Conservation (phyloP, 2,113 vertebrate genomes). For the Cynoglossus semilaevis region DNA sequence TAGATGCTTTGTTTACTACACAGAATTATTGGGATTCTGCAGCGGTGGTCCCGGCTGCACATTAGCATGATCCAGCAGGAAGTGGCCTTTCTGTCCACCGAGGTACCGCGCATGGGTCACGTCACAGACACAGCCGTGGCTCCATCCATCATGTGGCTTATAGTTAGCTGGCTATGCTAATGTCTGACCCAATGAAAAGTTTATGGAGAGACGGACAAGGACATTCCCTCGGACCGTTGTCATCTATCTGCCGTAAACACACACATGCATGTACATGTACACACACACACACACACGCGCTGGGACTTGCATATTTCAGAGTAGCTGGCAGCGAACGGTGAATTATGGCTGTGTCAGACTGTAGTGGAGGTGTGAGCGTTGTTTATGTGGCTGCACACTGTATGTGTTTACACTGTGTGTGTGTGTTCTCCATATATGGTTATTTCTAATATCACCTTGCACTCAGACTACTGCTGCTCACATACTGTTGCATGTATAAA, state of each 20-base stretch:
- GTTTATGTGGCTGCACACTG: constrained; percentile 54
- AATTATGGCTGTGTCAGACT: constrained; percentile 78
- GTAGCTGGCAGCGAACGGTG: constrained; percentile 67
- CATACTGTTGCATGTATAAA: constrained; percentile 72
- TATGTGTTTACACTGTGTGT: constrained; percentile 38
- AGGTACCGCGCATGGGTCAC: constrained; percentile 72
- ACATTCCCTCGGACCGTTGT: constrained; percentile 72
- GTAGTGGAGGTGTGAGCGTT: constrained; percentile 56
- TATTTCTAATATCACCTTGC: constrained; percentile 71
- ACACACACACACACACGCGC: constrained; percentile 45
- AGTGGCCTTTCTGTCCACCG: constrained; percentile 75
- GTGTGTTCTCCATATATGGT: constrained; percentile 54
- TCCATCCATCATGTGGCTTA: constrained; percentile 77
- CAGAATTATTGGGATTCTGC: constrained; percentile 70
- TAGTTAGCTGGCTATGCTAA: constrained; percentile 76
- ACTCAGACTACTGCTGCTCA: constrained; percentile 73
- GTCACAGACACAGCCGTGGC: constrained; percentile 74
- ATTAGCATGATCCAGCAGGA: constrained; percentile 75
- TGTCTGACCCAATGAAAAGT: constrained; percentile 76
- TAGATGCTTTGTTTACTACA: too few species aligned
- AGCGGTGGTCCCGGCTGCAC: constrained; percentile 51
- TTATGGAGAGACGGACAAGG: constrained; percentile 77
- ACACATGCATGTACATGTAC: constrained; percentile 27
- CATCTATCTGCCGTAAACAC: constrained; percentile 59
- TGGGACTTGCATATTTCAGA: constrained; percentile 77